Evolutionary conservation across 1,140 invertebrate species (phyloP).

Genomic region (Drosophila equinoxialis): DNA sequence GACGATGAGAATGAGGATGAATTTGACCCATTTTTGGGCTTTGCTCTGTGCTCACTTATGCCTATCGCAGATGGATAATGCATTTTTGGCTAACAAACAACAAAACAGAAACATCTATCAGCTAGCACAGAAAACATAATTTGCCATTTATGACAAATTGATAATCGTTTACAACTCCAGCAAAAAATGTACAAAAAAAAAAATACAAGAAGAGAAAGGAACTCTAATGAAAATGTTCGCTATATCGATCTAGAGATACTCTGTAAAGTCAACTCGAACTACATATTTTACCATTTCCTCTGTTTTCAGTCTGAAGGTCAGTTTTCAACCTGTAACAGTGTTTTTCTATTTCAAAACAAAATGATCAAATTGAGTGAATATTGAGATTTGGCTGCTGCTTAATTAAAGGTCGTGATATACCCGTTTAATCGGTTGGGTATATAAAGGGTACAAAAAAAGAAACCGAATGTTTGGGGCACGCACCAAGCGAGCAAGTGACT

Average conservation of each 20-base stretch:
- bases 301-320: too few relatives aligned
- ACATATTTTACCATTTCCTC: too few relatives aligned
- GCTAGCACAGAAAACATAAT: constrained; percentile 43
- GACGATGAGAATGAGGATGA: constrained; percentile 1
- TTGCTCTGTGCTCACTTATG: constrained; percentile 41
- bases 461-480: constrained; percentile 63
- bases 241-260: too few relatives aligned
- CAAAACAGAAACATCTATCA: constrained; percentile 63
- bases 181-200: background rate
- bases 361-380: too few relatives aligned
- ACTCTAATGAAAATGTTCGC: background rate
- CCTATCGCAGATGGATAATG: constrained; percentile 59
- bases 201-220: background rate
- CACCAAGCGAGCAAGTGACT: constrained; percentile 45
- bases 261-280: too few relatives aligned
- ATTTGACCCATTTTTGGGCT: constrained; percentile 73
- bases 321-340: too few relatives aligned
- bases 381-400: too few relatives aligned
- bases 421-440: background rate
- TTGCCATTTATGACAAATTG: constrained; percentile 81
- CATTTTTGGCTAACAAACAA: constrained; percentile 51
- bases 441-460: background rate
- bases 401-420: background rate
- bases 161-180: constrained; percentile 72
- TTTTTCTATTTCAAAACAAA: too few relatives aligned